Evolutionary conservation across 2,888 invertebrate species (phyloP).

Genomic region (Apodemia mormo): DNA sequence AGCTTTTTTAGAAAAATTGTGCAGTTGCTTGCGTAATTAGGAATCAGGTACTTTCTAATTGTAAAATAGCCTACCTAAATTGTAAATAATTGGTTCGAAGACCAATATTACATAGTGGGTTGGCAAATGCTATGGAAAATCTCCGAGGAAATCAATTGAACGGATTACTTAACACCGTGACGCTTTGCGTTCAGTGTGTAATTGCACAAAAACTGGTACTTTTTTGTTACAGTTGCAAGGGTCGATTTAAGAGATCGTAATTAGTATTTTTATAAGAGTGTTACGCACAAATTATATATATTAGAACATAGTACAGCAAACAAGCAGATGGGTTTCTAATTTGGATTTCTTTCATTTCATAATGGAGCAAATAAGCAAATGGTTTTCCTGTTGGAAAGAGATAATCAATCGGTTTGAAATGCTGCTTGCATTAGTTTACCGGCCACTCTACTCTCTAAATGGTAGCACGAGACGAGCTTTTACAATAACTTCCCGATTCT

Average conservation of each 20-base stretch:
- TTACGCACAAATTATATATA: not conserved
- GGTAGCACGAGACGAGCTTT: too few species aligned
- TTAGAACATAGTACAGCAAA: too few species aligned
- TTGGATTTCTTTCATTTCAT: too few species aligned
- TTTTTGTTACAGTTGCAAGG: not conserved
- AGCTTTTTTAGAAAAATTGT: not conserved
- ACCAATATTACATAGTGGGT: not conserved
- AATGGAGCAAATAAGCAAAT: too few species aligned
- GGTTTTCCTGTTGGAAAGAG: too few species aligned
- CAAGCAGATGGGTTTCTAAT: too few species aligned
- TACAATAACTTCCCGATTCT: too few species aligned
- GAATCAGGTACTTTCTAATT: constrained; percentile 11
- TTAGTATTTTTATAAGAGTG: not conserved
- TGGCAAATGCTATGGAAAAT: constrained; percentile 14
- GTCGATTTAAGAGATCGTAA: not conserved
- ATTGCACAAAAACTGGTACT: not conserved
- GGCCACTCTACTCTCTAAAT: too few species aligned
- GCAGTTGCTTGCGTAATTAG: not conserved
- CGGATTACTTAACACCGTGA: constrained; percentile 1
- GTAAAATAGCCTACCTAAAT: not conserved
- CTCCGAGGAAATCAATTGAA: constrained; percentile 7
- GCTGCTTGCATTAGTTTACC: too few species aligned
- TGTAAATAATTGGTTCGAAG: not conserved
- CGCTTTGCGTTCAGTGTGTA: not conserved
- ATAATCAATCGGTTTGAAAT: too few species aligned